Evolutionary conservation across 2,113 vertebrate genomes (phyloP).

Genomic region (Microtus ochrogaster): DNA sequence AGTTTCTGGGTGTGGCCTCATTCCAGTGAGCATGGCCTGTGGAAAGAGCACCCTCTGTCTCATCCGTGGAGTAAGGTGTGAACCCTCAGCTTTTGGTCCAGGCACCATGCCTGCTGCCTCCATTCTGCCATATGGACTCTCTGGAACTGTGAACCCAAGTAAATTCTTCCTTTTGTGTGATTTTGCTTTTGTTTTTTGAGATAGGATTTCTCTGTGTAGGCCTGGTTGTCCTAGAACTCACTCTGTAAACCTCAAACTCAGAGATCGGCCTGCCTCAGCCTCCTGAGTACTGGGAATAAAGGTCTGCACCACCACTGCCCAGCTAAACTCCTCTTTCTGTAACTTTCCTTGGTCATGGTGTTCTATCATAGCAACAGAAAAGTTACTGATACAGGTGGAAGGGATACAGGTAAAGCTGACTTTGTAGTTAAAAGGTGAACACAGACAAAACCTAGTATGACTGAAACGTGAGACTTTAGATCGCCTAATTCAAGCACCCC

Average conservation of each 20-base stretch:
- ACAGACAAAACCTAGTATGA: too few species aligned
- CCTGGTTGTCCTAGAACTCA: background rate
- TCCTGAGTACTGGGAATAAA: background rate
- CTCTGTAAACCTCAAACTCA: background rate
- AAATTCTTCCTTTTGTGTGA: background rate
- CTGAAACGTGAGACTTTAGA: too few species aligned
- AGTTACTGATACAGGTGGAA: too few species aligned
- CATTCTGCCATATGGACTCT: background rate
- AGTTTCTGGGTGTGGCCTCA: too few species aligned
- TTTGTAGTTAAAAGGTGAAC: too few species aligned
- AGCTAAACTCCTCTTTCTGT: too few species aligned
- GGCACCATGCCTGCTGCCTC: background rate
- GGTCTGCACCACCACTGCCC: background rate
- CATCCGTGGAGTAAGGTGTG: background rate
- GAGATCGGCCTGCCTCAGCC: background rate
- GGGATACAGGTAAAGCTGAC: too few species aligned
- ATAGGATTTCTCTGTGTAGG: background rate
- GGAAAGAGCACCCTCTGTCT: background rate
- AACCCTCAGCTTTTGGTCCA: background rate
- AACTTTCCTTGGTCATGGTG: too few species aligned
- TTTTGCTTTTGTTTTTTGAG: background rate
- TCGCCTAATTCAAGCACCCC: too few species aligned
- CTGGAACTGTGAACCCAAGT: background rate
- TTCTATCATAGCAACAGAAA: background rate
- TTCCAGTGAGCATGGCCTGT: background rate